Base-by-base conservation (phyloP, 2,888 invertebrate genomes). In the Orchesella flavescens region DNA sequence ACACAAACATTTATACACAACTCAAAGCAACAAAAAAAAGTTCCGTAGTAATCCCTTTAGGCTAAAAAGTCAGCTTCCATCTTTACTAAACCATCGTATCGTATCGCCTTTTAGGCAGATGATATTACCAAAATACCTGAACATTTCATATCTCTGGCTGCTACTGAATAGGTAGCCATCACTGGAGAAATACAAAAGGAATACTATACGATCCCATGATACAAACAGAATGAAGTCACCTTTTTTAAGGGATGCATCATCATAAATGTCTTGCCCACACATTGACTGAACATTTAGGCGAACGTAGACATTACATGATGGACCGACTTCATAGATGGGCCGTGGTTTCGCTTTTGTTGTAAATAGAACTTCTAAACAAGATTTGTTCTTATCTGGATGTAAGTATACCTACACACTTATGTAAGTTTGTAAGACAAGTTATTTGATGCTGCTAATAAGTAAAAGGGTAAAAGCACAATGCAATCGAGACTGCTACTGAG, bases 131-230 rank as follows among this genome's bases (percentile, higher is more conserved):
- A 12, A 43, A 43, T 65, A 17, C 65, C 24, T 23, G 1, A 7
- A 23, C 61, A 1, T 17, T 23, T 23, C 13, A 49, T 55, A 53
- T 24, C 19, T 24, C 57, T 34, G 10, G 34, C 63, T 19, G 72
- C 72, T 72, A 57, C 72, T 72, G 72, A 43, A 57, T 72, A 72
- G 72, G 72, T 55, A 72, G 72, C 72, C 72, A 57, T 72, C 10
- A 17, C 17, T 57, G 13, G 17, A 17, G n/a, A 13, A n/a, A n/a
- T n/a, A 7, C 34, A 34, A 34, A 34, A 34, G 34, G 34, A 34
- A 34, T 34, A 34, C 34, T 34, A 34, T n/a, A n/a, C n/a, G n/a
- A n/a, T n/a, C n/a, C n/a, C n/a, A n/a, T 34, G 34, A 34, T 34
- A 34, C 34, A 4, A 7, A 4, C 34, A 7, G 34, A 34, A 34